Base-by-base conservation (phyloP, 2,888 invertebrate genomes). In the Conistra vaccinii region DNA sequence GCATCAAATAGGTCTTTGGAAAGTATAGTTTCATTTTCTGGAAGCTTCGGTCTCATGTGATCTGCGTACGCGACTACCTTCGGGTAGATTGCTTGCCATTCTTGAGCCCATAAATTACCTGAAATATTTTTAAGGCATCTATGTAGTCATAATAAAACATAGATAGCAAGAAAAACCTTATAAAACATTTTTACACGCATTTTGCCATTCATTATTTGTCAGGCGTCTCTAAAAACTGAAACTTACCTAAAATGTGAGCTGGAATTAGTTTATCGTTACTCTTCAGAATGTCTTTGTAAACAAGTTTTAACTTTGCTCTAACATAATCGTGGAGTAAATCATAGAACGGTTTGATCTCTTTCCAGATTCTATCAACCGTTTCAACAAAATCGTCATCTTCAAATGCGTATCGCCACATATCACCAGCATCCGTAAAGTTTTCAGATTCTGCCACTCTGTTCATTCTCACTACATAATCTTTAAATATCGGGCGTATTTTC, bases 51-150 rank as follows among this genome's bases (percentile, higher is more conserved):
- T 35, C 97, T 96, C 88, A 97, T 97, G 26, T 97, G 88, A 26
- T 93, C 90, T 0, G 97, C 96, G 85, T 95, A 97, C 0, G 94
- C 95, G 80, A 94, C 96, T 23, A 97, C 96, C 79, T 97, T 93
- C 51, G 95, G 91, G 71, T 93, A 96, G 23, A 95, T 92, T 0
- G 94, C 94, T 76, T 95, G 95, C 97, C 97, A 98, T 67, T 96
- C 95, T 90, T 97, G 97, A 3, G 97, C 97, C 97, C 97, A 97
- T 91, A 97, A 95, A 84, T 97, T 97, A 39, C 97, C 97, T 97
- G 92, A 70, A 81, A 51, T 45, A 35, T 65, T 60, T 57, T 0
- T 6, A 35, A 45, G 5, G 5, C 1, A 17, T 10, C 26, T n/a
- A n/a, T n/a, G n/a, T n/a, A n/a, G n/a, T n/a, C n/a, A n/a, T n/a